Evolutionary conservation across 2,113 vertebrate genomes (phyloP).

Genomic region (Phoenicopterus ruber): DNA sequence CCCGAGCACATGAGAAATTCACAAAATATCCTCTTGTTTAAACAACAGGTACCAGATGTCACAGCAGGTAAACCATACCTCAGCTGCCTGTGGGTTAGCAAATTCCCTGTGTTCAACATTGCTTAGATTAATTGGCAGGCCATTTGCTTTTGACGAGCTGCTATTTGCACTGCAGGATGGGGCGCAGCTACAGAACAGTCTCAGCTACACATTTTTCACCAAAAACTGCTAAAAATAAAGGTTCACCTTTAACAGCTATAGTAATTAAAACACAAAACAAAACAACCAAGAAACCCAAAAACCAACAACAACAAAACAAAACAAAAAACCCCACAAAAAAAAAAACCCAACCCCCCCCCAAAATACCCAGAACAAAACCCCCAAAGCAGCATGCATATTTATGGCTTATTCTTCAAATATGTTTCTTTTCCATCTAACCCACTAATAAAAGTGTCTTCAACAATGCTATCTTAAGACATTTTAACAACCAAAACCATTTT

Average conservation of each 20-base stretch:
- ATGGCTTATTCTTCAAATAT: background rate
- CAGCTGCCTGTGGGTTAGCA: background rate
- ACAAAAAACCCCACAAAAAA: too few relatives aligned
- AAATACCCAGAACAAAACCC: too few relatives aligned
- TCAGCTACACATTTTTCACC: background rate
- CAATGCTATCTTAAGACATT: background rate
- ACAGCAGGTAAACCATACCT: background rate
- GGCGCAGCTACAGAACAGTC: background rate
- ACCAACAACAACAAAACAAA: too few relatives aligned
- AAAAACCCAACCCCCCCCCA: too few relatives aligned
- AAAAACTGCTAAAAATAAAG: background rate
- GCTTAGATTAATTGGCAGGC: constrained; percentile 37
- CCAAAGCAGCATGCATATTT: background rate
- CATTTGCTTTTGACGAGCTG: background rate
- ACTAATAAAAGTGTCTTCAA: background rate
- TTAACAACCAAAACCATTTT: background rate
- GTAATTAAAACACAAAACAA: background rate
- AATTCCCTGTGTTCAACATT: constrained; percentile 10
- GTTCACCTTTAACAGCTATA: background rate
- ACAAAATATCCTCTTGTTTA: background rate
- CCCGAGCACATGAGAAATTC: background rate
- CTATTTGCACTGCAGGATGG: constrained; percentile 1
- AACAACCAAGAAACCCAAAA: background rate
- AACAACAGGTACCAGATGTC: constrained; percentile 14
- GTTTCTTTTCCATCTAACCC: background rate